Evolutionary conservation across 2,113 vertebrate genomes (phyloP), one percentile per base, ranked within the genome.

Genomic region (Chrysemys picta): DNA sequence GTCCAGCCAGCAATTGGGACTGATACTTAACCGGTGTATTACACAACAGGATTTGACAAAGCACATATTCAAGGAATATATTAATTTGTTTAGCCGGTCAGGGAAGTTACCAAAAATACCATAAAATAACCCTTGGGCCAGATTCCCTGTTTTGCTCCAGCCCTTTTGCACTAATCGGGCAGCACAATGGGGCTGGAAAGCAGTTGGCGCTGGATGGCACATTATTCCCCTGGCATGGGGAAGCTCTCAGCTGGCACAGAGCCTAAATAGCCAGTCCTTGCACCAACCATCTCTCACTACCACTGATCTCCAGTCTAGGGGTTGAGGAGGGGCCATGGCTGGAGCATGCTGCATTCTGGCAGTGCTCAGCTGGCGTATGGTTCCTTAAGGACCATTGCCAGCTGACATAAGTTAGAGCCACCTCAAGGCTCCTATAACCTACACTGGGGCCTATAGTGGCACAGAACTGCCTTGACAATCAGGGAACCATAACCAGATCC

Each of bases 1-100:
- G n/a, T 85, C 85, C 87, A 96, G 96, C 92, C 94, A 87, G 92
- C 92, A 97, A 96, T 96, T 95, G 89, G 0, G 45, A 95, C 94
- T 95, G 97, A 96, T 97, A 81, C 0, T 0, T 93, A 96, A 31
- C 89, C 89, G 92, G 93, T 50, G 94, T 89, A 82, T 88, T 83
- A 92, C 95, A 79, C 84, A 93, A 75, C 87, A 96, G 93, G 91
- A 91, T 90, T 95, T 95, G 93, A 95, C 59, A 79, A 1, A 93
- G 85, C 84, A 85, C 69, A 69, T 1, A 78, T 14, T 25, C 24
- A 45, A 59, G 31, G 69, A 96, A 47, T 45, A 53, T 45, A 85
- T 84, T 85, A 47, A 85, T 91, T 88, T 92, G 19, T 22, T 85
- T 94, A 87, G 75, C 87, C 56, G 95, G 49, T 82, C 95, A 47